These are phyloP conservation scores for Silurus asotus DNA, from an alignment of 2,113 vertebrate species.

Conservation along the genomic window DNA sequence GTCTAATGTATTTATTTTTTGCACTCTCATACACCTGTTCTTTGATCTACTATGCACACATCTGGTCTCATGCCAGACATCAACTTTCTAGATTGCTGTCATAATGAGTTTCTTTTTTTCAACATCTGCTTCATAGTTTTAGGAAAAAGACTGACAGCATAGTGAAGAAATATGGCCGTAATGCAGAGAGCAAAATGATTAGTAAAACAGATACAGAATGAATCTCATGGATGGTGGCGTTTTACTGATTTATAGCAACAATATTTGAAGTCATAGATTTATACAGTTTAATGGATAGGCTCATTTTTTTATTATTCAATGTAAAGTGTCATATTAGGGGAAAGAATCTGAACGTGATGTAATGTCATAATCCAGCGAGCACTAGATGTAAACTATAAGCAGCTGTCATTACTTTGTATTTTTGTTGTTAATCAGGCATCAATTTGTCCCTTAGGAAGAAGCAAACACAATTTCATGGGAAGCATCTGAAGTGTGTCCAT, in stretches of 20 bases:
- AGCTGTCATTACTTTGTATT: slow-evolving; percentile 15
- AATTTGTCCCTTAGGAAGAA: slow-evolving; percentile 37
- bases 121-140: slow-evolving; percentile 54
- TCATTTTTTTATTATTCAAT: slow-evolving; percentile 21
- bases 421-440: slow-evolving; percentile 29
- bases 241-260: slow-evolving; percentile 11
- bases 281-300: background rate
- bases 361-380: background rate
- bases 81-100: slow-evolving; percentile 70
- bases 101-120: slow-evolving; percentile 59
- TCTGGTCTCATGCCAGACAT: slow-evolving; percentile 63
- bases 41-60: slow-evolving; percentile 21
- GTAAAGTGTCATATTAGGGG: slow-evolving; percentile 3
- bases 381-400: background rate
- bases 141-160: slow-evolving; percentile 60
- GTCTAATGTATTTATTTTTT: background rate
- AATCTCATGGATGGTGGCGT: slow-evolving; percentile 2
- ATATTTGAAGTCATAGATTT: background rate
- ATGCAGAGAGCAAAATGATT: slow-evolving; percentile 54
- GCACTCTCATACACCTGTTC: background rate
- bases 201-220: slow-evolving; percentile 47
- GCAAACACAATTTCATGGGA: slow-evolving; percentile 27
- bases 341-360: slow-evolving; percentile 5
- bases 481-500: slow-evolving; percentile 45
- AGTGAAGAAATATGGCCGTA: slow-evolving; percentile 51